phyloP scores from a whole-genome alignment of 2,797 vertebrate species.

The Knipowitschia caucasica region DNA sequence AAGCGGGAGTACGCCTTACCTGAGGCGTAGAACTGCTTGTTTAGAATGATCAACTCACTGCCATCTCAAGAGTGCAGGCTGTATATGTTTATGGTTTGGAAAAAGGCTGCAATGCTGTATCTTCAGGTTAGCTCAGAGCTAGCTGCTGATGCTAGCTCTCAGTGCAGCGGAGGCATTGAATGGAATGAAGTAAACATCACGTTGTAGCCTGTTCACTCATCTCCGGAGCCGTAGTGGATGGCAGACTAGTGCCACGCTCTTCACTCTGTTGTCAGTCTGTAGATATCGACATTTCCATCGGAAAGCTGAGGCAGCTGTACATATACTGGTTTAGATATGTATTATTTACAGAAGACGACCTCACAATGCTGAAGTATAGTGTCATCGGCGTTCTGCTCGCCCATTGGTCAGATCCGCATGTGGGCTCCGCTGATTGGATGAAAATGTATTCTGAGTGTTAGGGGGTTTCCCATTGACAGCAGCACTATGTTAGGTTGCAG shows the following conservation, averaged over 20 bases:
- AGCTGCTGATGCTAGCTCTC: constrained; percentile 56
- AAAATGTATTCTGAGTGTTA: constrained; percentile 9
- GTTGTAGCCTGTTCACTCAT: constrained; percentile 41
- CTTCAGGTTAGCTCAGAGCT: constrained; percentile 60
- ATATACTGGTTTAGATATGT: constrained; percentile 48
- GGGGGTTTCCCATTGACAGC: constrained; percentile 71
- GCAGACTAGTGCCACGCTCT: constrained; percentile 45
- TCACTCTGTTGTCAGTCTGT: constrained; percentile 31
- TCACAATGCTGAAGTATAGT: constrained; percentile 37
- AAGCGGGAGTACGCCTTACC: constrained; percentile 39
- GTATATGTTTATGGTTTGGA: constrained; percentile 19
- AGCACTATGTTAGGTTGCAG: constrained; percentile 63
- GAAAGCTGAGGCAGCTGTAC: constrained; percentile 32
- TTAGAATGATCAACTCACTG: constrained; percentile 28
- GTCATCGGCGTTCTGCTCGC: background rate
- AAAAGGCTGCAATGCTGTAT: constrained; percentile 30
- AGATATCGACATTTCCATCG: constrained; percentile 24
- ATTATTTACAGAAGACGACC: constrained; percentile 71
- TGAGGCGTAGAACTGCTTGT: constrained; percentile 29
- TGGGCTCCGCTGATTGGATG: constrained; percentile 55
- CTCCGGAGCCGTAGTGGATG: constrained; percentile 31
- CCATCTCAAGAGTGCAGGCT: constrained; percentile 48
- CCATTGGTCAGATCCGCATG: constrained; percentile 34
- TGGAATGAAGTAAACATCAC: constrained; percentile 32
- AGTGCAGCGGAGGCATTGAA: constrained; percentile 23